Percentiles rank a stretch among this genome's conserved stretches.
These are phyloP conservation scores for Drosophila ambigua DNA, from an alignment of 1,140 invertebrate species.

Conservation along the genomic window DNA sequence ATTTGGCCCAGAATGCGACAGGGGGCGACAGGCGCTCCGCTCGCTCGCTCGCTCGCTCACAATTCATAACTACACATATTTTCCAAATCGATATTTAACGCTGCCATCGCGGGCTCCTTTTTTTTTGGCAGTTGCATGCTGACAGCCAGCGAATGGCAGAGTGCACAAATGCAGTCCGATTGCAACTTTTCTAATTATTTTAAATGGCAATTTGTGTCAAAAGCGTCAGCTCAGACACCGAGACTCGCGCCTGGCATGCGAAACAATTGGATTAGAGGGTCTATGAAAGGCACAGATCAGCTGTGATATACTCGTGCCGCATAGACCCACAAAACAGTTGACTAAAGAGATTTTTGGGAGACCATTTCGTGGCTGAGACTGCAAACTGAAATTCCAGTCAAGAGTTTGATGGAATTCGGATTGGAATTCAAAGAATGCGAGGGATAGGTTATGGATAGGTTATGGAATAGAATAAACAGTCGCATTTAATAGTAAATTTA, in stretches of 20 bases:
- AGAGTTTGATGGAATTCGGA: background rate
- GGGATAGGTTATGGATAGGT: too few species aligned
- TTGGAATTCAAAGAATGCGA: too few species aligned
- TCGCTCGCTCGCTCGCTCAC: slow-evolving; percentile 16
- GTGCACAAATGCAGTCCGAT: slow-evolving; percentile 61
- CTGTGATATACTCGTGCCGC: slow-evolving; percentile 1
- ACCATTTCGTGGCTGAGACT: slow-evolving; percentile 12
- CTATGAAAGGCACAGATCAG: slow-evolving; percentile 31
- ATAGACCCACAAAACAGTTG: slow-evolving; percentile 7
- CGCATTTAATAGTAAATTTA: too few species aligned
- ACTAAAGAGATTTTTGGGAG: slow-evolving; percentile 12
- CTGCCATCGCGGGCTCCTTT: slow-evolving; percentile 16
- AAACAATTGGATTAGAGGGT: slow-evolving; percentile 69
- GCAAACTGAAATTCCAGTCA: background rate
- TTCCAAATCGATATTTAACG: slow-evolving; percentile 79
- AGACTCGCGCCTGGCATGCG: slow-evolving; percentile 17
- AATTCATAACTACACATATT: slow-evolving; percentile 79
- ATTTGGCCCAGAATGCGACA: slow-evolving; percentile 51
- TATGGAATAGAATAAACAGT: too few species aligned
- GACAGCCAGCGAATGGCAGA: slow-evolving; percentile 57
- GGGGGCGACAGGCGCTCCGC: slow-evolving; percentile 13
- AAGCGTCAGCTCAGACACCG: slow-evolving; percentile 44
- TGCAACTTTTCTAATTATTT: slow-evolving; percentile 81
- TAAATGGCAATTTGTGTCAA: slow-evolving; percentile 80
- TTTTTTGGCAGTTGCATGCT: slow-evolving; percentile 45